These are phyloP conservation scores for Scaptodrosophila lebanonensis DNA, from an alignment of 1,140 invertebrate species.

Conservation along the genomic window DNA sequence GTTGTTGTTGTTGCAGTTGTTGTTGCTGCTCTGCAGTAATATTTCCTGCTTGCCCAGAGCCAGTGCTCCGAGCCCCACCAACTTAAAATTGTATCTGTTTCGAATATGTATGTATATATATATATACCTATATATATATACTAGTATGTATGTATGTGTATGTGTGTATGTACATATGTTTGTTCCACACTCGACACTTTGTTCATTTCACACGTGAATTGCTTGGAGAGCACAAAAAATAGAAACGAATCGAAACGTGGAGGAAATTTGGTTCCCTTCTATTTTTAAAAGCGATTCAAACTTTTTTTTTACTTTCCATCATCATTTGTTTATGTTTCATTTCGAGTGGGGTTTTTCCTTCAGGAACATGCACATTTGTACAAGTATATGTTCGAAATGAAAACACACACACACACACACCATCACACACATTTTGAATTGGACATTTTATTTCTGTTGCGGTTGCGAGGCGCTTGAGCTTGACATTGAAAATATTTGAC, in stretches of 20 bases:
- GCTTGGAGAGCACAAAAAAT: conserved; percentile 28
- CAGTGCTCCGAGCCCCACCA: no score
- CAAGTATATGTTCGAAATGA: no score
- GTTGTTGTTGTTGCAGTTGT: not conserved
- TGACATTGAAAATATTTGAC: conserved; percentile 33
- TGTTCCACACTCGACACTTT: conserved; percentile 60
- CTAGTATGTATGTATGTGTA: no score
- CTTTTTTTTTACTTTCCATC: conserved; percentile 6
- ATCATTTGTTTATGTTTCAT: conserved; percentile 53
- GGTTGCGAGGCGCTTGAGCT: conserved; percentile 36
- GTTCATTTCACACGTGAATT: conserved; percentile 73
- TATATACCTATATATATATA: no score
- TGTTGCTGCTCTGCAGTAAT: conserved; percentile 19
- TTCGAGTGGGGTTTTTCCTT: conserved; percentile 55
- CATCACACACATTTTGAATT: no score
- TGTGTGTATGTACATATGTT: no score
- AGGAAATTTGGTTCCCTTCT: conserved; percentile 29
- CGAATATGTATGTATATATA: no score
- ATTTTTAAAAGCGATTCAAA: conserved; percentile 49
- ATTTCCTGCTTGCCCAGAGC: conserved; percentile 43
- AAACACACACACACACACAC: no score
- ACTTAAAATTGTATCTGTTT: no score
- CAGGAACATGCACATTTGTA: conserved; percentile 10
- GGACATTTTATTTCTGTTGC: conserved; percentile 26
- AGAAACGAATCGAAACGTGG: conserved; percentile 41